Percentiles rank a stretch among this genome's conserved stretches.
phyloP scores from a whole-genome alignment of 64 coral and sea anemone species.

The Catalaphyllia jardinei region DNA sequence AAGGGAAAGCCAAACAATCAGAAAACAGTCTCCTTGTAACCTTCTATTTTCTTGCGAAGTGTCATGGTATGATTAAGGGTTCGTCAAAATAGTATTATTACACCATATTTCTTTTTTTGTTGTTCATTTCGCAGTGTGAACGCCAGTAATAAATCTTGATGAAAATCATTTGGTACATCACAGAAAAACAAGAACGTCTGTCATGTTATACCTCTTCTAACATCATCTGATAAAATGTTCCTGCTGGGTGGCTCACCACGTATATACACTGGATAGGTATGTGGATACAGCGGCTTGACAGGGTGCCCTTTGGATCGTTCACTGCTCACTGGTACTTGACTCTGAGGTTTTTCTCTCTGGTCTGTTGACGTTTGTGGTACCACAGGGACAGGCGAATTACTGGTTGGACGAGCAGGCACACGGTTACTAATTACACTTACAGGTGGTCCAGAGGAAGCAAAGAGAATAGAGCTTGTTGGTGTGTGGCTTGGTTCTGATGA shows the following conservation, averaged over 20 bases:
- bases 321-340: not conserved
- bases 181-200: not conserved
- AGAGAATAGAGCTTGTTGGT: not conserved
- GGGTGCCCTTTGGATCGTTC: not conserved
- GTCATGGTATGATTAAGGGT: too few relatives aligned
- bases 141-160: too few relatives aligned
- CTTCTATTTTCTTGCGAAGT: too few relatives aligned
- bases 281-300: not conserved
- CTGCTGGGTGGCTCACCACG: not conserved
- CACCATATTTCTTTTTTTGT: too few relatives aligned
- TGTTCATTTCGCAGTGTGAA: too few relatives aligned
- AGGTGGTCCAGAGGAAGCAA: constrained; percentile 4
- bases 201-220: constrained; percentile 7
- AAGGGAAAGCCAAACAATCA: too few relatives aligned
- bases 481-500: not conserved
- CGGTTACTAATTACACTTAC: not conserved
- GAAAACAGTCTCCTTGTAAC: too few relatives aligned
- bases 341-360: constrained; percentile 4
- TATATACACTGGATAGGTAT: not conserved
- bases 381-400: constrained; percentile 17
- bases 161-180: too few relatives aligned
- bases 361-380: not conserved
- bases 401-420: not conserved
- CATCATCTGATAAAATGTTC: not conserved
- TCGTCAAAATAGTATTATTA: too few relatives aligned